Evolutionary conservation across 2,113 vertebrate genomes (phyloP).

Genomic region (Morone saxatilis): DNA sequence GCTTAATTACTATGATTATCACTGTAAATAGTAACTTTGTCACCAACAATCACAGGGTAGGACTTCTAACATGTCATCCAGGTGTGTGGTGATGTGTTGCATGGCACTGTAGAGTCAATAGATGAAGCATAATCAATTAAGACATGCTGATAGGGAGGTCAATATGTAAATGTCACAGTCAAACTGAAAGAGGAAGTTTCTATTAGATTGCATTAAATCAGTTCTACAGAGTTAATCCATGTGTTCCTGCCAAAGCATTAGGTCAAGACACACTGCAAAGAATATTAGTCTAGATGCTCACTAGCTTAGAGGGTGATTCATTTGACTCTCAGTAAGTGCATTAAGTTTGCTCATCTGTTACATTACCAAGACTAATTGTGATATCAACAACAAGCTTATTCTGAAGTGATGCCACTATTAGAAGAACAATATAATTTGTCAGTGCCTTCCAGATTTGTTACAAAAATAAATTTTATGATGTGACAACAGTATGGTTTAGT

Average conservation of each 20-base stretch:
- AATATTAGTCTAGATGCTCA: neutral
- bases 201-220: constrained; percentile 36
- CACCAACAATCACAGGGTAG: constrained; percentile 68
- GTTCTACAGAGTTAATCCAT: constrained; percentile 13
- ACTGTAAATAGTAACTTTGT: constrained; percentile 71
- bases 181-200: constrained; percentile 31
- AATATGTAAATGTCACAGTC: constrained; percentile 11
- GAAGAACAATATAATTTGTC: neutral
- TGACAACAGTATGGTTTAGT: neutral
- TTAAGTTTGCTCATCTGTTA: neutral
- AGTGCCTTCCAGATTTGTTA: neutral
- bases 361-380: neutral
- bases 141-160: neutral
- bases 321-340: neutral
- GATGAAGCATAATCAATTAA: constrained; percentile 34
- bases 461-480: neutral
- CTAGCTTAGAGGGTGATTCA: neutral
- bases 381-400: neutral
- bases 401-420: neutral
- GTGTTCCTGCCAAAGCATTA: constrained; percentile 1
- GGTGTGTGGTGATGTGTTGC: constrained; percentile 28
- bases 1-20: constrained; percentile 79
- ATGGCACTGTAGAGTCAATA: constrained; percentile 11
- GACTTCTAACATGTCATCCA: constrained; percentile 58
- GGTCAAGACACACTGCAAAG: neutral